phyloP scores from a whole-genome alignment of 2,113 vertebrate genomes.

The Hassar affinis region DNA sequence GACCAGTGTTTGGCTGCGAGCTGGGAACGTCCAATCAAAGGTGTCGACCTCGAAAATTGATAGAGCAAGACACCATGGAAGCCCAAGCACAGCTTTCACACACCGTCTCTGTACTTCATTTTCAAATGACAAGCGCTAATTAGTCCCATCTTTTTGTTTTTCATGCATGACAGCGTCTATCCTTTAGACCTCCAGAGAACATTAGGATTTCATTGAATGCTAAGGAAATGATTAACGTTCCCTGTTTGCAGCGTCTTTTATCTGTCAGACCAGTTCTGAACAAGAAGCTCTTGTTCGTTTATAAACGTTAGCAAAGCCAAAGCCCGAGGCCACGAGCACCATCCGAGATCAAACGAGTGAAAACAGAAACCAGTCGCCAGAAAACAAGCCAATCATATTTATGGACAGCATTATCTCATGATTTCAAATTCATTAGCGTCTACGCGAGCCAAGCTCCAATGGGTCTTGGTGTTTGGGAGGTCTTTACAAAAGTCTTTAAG shows the following conservation, averaged over 20 bases:
- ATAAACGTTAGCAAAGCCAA: neutral
- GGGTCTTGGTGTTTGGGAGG: neutral
- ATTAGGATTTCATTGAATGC: constrained; percentile 41
- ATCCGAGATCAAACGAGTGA: neutral
- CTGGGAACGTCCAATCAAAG: neutral
- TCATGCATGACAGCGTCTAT: constrained; percentile 38
- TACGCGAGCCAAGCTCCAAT: neutral
- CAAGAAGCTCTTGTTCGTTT: neutral
- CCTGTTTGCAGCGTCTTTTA: constrained; percentile 38
- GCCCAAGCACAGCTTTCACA: constrained; percentile 29
- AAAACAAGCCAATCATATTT: neutral
- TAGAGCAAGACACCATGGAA: constrained; percentile 42
- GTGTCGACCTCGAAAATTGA: constrained; percentile 17
- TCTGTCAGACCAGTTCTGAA: constrained; percentile 38
- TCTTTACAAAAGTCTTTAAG: neutral
- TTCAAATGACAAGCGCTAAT: constrained; percentile 64
- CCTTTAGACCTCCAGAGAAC: constrained; percentile 43
- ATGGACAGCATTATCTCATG: neutral
- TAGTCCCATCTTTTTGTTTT: constrained; percentile 60
- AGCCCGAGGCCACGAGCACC: neutral
- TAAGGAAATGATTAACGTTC: constrained; percentile 45
- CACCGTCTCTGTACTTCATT: constrained; percentile 46
- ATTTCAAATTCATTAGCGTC: neutral
- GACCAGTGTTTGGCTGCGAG: neutral
- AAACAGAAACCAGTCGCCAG: too few relatives aligned